phyloP scores from a whole-genome alignment of 2,797 vertebrate genomes.

The Anguilla megastoma region DNA sequence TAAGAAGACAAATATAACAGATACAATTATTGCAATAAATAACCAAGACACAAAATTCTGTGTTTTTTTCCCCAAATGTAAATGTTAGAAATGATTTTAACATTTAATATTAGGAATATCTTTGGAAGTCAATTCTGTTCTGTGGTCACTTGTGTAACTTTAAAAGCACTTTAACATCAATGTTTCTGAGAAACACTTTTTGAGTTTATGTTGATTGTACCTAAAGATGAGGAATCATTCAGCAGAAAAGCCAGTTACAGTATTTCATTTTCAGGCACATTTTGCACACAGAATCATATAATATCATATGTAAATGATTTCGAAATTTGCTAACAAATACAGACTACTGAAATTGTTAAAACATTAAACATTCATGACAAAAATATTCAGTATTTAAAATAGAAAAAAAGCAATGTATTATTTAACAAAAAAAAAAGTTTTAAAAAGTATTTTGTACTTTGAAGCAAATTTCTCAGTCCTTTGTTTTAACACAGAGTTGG shows the following conservation, averaged over 20 bases:
- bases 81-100: constrained; percentile 31
- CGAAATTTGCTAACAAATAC: constrained; percentile 5
- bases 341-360: not conserved
- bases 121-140: not conserved
- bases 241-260: not conserved
- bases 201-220: not conserved
- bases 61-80: constrained; percentile 34
- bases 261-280: not conserved
- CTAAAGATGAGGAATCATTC: not conserved
- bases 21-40: constrained; percentile 66
- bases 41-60: constrained; percentile 45
- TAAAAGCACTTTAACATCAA: not conserved
- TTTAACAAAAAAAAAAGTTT: constrained; percentile 27
- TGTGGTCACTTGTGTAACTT: not conserved
- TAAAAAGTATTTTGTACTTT: constrained; percentile 23
- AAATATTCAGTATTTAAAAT: constrained; percentile 13
- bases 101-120: constrained; percentile 14
- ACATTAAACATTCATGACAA: not conserved
- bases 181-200: not conserved
- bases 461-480: constrained; percentile 15
- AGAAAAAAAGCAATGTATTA: not conserved
- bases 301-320: constrained; percentile 17
- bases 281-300: not conserved
- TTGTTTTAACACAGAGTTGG: not conserved
- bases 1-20: constrained; percentile 56